Evolutionary conservation across 2,113 vertebrate genomes (phyloP).

Genomic region (Salvelinus namaycush): DNA sequence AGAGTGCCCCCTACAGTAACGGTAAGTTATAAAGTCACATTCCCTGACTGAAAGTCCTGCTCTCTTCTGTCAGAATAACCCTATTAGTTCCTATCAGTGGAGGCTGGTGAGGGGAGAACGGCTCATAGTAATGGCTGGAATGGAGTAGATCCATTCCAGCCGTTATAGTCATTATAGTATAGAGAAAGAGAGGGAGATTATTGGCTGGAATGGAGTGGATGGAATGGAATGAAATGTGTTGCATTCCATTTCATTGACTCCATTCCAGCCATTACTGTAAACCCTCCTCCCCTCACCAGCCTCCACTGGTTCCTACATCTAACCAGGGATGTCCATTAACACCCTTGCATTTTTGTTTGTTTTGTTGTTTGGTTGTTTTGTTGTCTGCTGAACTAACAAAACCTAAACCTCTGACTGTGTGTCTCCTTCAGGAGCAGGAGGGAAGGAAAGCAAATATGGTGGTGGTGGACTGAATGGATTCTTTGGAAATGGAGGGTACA

Average conservation of each 20-base stretch:
- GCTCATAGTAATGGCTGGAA: no score
- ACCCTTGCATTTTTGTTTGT: not conserved
- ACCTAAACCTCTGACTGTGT: not conserved
- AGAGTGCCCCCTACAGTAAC: constrained; percentile 37
- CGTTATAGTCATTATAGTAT: no score
- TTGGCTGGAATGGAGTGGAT: no score
- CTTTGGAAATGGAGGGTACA: constrained; percentile 70
- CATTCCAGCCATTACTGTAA: not conserved
- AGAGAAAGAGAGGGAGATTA: no score
- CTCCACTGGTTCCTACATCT: not conserved
- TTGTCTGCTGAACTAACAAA: not conserved
- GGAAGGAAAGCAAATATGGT: constrained; percentile 65
- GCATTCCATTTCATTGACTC: not conserved
- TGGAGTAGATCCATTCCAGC: no score
- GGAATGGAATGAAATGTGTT: no score
- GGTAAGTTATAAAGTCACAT: constrained; percentile 43
- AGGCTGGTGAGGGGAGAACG: no score
- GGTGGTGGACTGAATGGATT: constrained; percentile 46
- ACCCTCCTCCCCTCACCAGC: not conserved
- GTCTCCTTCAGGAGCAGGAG: constrained; percentile 48
- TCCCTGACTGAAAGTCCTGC: not conserved
- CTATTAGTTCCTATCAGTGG: not conserved
- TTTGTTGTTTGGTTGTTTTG: not conserved
- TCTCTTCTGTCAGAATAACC: not conserved
- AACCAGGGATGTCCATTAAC: not conserved